These are phyloP conservation scores for Oreotrochilus melanogaster DNA, from an alignment of 2,113 vertebrate species.

Conservation along the genomic window DNA sequence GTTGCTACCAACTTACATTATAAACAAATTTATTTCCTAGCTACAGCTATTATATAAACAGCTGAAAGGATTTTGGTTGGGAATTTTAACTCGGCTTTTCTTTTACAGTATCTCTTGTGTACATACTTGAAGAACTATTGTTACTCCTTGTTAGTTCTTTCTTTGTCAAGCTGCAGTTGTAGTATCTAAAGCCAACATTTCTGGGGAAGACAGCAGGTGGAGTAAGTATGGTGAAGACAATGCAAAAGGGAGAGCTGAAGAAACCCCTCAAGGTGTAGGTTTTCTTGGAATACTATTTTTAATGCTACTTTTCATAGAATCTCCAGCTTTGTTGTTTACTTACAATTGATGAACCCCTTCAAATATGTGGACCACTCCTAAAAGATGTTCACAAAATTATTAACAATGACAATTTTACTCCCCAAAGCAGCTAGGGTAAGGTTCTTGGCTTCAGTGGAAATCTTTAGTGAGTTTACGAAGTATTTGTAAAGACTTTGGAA, in stretches of 20 bases:
- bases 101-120: neutral
- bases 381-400: neutral
- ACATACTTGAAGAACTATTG: neutral
- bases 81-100: constrained; percentile 15
- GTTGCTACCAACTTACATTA: constrained; percentile 2
- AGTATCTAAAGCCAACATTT: neutral
- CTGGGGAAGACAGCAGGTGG: neutral
- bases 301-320: neutral
- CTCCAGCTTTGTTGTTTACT: neutral
- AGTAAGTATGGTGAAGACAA: constrained; percentile 26
- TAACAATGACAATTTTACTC: neutral
- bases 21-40: neutral
- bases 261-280: neutral
- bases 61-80: neutral
- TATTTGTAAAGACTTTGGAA: neutral
- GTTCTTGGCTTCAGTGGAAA: neutral
- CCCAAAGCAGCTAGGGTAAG: neutral
- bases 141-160: neutral
- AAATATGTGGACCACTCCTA: neutral
- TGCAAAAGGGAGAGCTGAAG: neutral
- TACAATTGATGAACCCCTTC: neutral
- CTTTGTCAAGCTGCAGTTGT: neutral
- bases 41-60: neutral
- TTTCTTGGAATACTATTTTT: neutral
- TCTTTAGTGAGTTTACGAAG: neutral